A percentile compares a stretch with the other conserved stretches of the same genome.
Evolutionary conservation across 2,888 invertebrate species (phyloP).

Genomic region (Teleogryllus oceanicus): DNA sequence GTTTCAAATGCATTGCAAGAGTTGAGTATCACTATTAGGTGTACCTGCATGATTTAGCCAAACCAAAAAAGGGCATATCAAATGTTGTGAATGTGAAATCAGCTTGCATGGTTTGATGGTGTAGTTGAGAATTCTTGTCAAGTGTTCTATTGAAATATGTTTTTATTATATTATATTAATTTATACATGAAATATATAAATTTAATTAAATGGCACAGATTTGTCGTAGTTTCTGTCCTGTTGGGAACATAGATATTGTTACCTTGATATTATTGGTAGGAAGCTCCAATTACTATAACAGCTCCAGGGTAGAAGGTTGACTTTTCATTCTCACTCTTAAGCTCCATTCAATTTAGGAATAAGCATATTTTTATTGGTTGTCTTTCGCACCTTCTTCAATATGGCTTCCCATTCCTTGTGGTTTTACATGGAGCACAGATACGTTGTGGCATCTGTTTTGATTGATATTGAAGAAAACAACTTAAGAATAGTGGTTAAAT

Average conservation of each 20-base stretch:
- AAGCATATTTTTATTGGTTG: neutral
- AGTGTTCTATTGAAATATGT: slow-evolving; percentile 23
- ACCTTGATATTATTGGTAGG: no score
- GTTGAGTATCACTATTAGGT: neutral
- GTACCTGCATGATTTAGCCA: neutral
- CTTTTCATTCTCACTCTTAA: neutral
- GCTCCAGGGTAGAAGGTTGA: no score
- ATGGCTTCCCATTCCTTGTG: slow-evolving; percentile 19
- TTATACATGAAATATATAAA: neutral
- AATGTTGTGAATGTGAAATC: neutral
- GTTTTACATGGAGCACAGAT: slow-evolving; percentile 45
- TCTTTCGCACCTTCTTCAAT: neutral
- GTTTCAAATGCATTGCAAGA: no score
- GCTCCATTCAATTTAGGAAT: neutral
- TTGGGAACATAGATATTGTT: no score
- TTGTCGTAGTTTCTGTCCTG: slow-evolving; percentile 32
- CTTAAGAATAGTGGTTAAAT: no score
- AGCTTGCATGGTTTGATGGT: neutral
- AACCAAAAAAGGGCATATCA: neutral
- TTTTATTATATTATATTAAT: neutral
- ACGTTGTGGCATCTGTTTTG: slow-evolving; percentile 41
- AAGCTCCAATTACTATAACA: no score
- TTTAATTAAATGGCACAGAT: slow-evolving; percentile 32
- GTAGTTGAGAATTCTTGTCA: neutral
- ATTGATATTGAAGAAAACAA: no score